Conservation (phyloP, 2,113 vertebrate species). For the Chaetodon trifascialis region DNA sequence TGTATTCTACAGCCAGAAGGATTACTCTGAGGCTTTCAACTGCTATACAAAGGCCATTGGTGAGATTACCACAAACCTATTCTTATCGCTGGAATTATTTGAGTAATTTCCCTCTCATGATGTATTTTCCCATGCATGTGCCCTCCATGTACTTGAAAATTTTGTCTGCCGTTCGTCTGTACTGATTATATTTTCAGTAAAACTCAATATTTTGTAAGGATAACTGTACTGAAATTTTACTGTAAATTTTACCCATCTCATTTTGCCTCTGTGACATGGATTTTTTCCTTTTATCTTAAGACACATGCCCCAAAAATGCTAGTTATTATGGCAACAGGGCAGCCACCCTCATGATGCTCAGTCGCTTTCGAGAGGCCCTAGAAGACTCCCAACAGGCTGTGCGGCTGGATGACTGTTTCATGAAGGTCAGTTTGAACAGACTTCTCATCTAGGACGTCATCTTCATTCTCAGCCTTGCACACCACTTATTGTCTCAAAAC, state of each 20-base stretch:
- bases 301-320: conserved; percentile 90
- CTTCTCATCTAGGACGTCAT: neutral
- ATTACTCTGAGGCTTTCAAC: conserved; percentile 95
- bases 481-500: too few relatives aligned
- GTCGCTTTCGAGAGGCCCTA: conserved; percentile 90
- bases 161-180: neutral
- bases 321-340: conserved; percentile 97
- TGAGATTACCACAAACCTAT: conserved; percentile 76
- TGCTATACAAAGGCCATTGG: conserved; percentile 98
- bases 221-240: neutral
- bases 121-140: neutral
- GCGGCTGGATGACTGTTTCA: conserved; percentile 92
- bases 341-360: conserved; percentile 95
- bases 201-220: neutral
- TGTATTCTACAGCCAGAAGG: conserved; percentile 92
- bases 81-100: neutral
- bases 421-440: conserved; percentile 86
- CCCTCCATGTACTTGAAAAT: neutral
- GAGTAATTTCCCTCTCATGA: neutral
- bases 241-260: neutral
- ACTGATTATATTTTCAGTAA: neutral
- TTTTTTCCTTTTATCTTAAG: conserved; percentile 69
- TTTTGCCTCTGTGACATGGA: neutral
- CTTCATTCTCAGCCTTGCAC: neutral
- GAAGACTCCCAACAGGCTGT: conserved; percentile 96